phyloP scores from a whole-genome alignment of 2,888 invertebrate genomes.

The Automeris io region DNA sequence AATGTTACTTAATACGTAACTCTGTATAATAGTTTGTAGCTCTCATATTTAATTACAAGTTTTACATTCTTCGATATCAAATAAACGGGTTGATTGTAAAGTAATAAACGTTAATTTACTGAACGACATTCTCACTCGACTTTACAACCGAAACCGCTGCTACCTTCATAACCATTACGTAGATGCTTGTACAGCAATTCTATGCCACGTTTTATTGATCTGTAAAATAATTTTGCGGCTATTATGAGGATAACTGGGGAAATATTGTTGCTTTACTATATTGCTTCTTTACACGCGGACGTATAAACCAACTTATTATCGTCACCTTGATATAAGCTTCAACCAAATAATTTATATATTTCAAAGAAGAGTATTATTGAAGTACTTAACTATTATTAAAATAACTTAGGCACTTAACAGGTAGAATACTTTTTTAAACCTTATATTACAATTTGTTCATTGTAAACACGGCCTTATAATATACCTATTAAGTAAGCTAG shows the following conservation, averaged over 20 bases:
- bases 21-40: too few relatives aligned
- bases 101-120: slow-evolving; percentile 9
- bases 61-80: not conserved
- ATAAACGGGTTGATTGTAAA: slow-evolving; percentile 3
- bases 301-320: too few relatives aligned
- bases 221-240: slow-evolving; percentile 22
- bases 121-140: slow-evolving; percentile 11
- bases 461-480: too few relatives aligned
- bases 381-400: too few relatives aligned
- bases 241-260: slow-evolving; percentile 17
- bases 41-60: not conserved
- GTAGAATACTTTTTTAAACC: too few relatives aligned
- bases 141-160: slow-evolving; percentile 20
- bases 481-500: too few relatives aligned
- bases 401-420: too few relatives aligned
- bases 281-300: not conserved
- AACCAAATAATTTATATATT: too few relatives aligned
- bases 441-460: too few relatives aligned
- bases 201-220: slow-evolving; percentile 17
- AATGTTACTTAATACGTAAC: too few relatives aligned
- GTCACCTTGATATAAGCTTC: not conserved
- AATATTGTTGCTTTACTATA: too few relatives aligned
- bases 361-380: too few relatives aligned
- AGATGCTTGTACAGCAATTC: slow-evolving; percentile 15
- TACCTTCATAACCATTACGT: slow-evolving; percentile 18